A percentile compares a stretch with the other conserved stretches of the same genome.
Evolutionary conservation across 2,797 vertebrate species (phyloP).

Genomic region (Hyperoplus immaculatus): DNA sequence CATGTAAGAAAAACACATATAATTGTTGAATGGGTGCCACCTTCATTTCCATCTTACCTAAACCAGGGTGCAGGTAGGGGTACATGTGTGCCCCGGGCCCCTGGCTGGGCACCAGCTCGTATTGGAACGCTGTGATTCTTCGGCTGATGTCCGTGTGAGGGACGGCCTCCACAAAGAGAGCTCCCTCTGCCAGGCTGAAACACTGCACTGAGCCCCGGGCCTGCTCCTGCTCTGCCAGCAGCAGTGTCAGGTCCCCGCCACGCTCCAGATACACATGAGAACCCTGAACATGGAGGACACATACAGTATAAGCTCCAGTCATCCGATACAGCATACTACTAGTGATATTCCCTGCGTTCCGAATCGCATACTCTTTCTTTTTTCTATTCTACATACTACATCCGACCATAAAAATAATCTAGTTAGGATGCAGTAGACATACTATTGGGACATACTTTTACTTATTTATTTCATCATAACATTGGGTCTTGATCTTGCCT

Average conservation of each 20-base stretch:
- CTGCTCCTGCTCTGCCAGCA: constrained; percentile 88
- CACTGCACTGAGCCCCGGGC: constrained; percentile 84
- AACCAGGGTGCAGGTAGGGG: constrained; percentile 70
- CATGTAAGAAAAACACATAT: neutral
- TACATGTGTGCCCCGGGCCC: constrained; percentile 73
- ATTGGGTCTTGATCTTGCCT: too few relatives aligned
- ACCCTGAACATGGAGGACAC: constrained; percentile 74
- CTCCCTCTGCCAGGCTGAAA: constrained; percentile 88
- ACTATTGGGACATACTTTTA: too few relatives aligned
- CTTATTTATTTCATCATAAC: too few relatives aligned
- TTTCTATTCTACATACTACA: too few relatives aligned
- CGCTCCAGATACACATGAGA: constrained; percentile 94
- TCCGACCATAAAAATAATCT: too few relatives aligned
- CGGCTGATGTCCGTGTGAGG: constrained; percentile 92
- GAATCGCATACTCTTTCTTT: too few relatives aligned
- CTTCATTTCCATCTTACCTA: constrained; percentile 62
- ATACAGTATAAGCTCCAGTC: neutral
- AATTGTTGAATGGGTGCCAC: neutral
- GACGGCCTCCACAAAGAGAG: constrained; percentile 93
- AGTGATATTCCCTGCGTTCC: too few relatives aligned
- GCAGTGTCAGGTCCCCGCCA: constrained; percentile 89
- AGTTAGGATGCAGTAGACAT: neutral
- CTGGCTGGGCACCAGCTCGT: constrained; percentile 87
- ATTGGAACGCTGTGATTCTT: constrained; percentile 93
- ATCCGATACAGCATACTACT: neutral